Evolutionary conservation across 2,888 invertebrate species (phyloP).

Genomic region (Hermaeophaga mercurialis): DNA sequence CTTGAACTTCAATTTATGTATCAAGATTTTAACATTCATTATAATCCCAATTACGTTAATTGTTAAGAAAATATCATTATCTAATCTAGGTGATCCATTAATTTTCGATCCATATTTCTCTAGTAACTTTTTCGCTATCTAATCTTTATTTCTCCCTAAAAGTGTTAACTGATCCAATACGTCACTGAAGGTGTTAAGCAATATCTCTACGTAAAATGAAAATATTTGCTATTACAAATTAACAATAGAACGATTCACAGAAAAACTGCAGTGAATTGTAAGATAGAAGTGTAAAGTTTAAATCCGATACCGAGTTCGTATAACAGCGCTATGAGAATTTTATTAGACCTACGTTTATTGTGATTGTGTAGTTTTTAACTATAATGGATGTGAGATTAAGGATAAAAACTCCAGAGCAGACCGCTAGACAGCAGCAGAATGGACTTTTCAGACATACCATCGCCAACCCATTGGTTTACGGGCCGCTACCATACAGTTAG

Average conservation of each 20-base stretch:
- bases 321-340: background rate
- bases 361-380: background rate
- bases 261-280: background rate
- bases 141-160: background rate
- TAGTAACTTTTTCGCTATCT: background rate
- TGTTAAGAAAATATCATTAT: no score
- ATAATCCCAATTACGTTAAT: no score
- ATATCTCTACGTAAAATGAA: background rate
- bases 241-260: background rate
- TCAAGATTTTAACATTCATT: no score
- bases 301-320: no score
- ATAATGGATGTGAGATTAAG: slow-evolving; percentile 48
- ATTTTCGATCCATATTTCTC: no score
- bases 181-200: background rate
- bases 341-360: background rate
- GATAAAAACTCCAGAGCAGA: slow-evolving; percentile 47
- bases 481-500: slow-evolving; percentile 79
- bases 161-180: background rate
- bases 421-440: slow-evolving; percentile 44
- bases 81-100: no score
- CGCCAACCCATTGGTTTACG: slow-evolving; percentile 73
- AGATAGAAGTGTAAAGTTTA: background rate
- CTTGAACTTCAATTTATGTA: no score
- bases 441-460: slow-evolving; percentile 53
- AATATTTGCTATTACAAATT: background rate